Base-by-base conservation (phyloP, 2,113 vertebrate genomes). In the Cavia porcellus region DNA sequence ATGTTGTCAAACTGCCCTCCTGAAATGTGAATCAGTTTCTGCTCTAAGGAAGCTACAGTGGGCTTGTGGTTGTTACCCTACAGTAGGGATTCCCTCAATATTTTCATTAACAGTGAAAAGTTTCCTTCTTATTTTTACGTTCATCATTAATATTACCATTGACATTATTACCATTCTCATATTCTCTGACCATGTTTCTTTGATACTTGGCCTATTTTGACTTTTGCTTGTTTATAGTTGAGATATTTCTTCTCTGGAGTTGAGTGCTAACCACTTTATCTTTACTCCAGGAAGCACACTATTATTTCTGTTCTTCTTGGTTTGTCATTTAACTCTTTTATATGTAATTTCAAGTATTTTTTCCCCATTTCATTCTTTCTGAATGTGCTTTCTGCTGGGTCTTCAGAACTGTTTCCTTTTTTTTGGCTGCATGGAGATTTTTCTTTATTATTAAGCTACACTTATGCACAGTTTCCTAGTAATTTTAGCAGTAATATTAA, bases 271-370 rank as follows among this genome's bases (percentile, higher is more conserved):
- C 22, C 45, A n/a, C n/a, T 70, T 70, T 72, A 90, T 17, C 87
- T 66, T 79, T 59, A 20, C 24, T 28, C 66, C 66, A 52, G 45
- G 52, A 19, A 42, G 45, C 70, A 4, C 61, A 57, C 83, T 90
- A 61, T 64, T 87, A 61, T 64, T 87, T 55, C 59, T 84, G 64
- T 47, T 88, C 55, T 84, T 87, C 75, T 38, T 79, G 20, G n/a
- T 32, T 64, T 32, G 32, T 68, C 2, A 47, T 86, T 77, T 15
- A 79, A 19, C 14, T 91, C 77, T 75, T 83, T 28, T 32, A 38
- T 20, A 17, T 61, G 30, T 64, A 57, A 47, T 90, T 88, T 84
- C 1, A 42, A 24, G 64, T 75, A 7, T 42, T 35, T 72, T n/a
- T 72, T 42, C n/a, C 24, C 52, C 24, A 1, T 52, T 90, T 75